Evolutionary conservation across 2,797 vertebrate genomes (phyloP), one percentile per base, ranked within the genome.

Genomic region (Malurus splendens): DNA sequence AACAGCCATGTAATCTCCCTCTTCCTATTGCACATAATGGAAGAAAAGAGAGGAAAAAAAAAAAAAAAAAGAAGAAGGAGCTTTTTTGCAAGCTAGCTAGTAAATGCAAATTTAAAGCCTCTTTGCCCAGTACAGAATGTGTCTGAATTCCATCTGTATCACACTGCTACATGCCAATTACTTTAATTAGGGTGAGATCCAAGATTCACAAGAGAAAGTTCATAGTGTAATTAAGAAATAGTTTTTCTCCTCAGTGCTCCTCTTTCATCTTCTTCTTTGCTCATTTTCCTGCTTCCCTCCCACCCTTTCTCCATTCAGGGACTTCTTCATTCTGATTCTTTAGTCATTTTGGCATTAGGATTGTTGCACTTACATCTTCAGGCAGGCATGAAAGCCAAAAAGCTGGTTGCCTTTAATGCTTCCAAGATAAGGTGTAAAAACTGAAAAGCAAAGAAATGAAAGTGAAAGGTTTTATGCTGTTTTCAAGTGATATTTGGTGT

Each of bases 171-270:
- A 60, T 73, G 74, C 86, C 92, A 94, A 70, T 90, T 95, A 93
- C 80, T 91, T 89, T 91, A 93, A 95, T 95, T 93, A 92, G 75
- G 22, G 82, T 88, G 66, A 79, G 62, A 89, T 86, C 86, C 82
- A 84, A 95, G 80, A 87, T 60, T 78, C 77, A 39, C 52, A 76
- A 80, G 68, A 92, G 59, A 75, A 95, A 87, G 85, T 87, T 93
- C 56, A 2, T 77, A 71, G 66, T 73, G 41, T 90, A 92, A 95
- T 94, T 95, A 95, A 92, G 78, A 93, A 91, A 80, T 52, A 78
- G 61, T 74, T 93, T 91, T 86, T 93, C 74, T 91, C 60, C 55
- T 81, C 82, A 52, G 30, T 82, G 82, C 60, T 91, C 66, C 76
- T 73, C 79, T 93, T 94, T 95, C 73, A 56, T 92, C 74, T 39